phyloP scores from a whole-genome alignment of 2,113 vertebrate species.

The Aviceda subcristata region DNA sequence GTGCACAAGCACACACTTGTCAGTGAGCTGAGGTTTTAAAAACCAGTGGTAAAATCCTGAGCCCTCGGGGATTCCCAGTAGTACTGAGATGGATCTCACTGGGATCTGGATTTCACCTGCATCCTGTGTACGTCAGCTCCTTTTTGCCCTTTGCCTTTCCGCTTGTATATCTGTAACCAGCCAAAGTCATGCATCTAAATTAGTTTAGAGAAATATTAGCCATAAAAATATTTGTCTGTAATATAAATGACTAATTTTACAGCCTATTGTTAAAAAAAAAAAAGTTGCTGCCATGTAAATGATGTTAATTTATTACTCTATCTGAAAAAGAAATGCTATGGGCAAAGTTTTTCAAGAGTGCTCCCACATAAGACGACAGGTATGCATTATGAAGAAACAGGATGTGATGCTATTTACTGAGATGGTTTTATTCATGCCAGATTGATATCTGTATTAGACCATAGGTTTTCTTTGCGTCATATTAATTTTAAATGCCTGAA shows the following conservation, averaged over 20 bases:
- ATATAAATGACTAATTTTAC: conserved; percentile 10
- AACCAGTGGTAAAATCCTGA: not conserved
- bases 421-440: not conserved
- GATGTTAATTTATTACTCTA: conserved; percentile 1
- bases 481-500: not conserved
- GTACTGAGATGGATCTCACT: not conserved
- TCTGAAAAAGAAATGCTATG: not conserved
- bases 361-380: not conserved
- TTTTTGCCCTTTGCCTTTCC: not conserved
- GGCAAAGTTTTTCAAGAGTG: not conserved
- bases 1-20: not conserved
- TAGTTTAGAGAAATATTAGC: conserved; percentile 59
- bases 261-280: not conserved
- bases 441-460: not conserved
- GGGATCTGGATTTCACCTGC: conserved; percentile 19
- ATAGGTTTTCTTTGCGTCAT: not conserved
- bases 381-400: not conserved
- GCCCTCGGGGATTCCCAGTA: not conserved
- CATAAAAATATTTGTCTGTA: conserved; percentile 14
- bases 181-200: conserved; percentile 18
- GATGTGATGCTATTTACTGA: not conserved
- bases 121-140: not conserved
- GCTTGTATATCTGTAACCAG: not conserved
- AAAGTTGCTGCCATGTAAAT: not conserved
- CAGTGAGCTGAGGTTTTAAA: not conserved